Conservation (phyloP, 2,888 invertebrate genomes). For the Ormyrus thymus region DNA sequence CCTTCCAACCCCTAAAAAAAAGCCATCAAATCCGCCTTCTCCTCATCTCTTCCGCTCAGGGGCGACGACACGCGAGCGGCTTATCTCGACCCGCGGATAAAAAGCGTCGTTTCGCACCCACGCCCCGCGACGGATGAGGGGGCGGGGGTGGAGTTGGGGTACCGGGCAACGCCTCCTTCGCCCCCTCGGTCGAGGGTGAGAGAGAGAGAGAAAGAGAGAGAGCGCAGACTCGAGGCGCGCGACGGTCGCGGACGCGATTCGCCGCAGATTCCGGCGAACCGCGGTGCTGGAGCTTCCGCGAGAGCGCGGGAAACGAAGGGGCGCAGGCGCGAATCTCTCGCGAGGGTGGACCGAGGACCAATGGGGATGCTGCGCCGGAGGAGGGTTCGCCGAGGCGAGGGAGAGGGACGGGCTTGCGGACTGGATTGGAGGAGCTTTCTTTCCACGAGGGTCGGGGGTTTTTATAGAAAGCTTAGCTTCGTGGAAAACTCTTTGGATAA, state of each 20-base stretch:
- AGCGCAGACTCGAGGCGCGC: constrained; percentile 49
- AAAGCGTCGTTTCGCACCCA: background rate
- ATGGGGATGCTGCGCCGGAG: background rate
- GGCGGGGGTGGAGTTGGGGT: constrained; percentile 43
- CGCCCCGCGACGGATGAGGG: background rate
- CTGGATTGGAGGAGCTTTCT: background rate
- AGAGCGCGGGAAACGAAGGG: background rate
- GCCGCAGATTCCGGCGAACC: constrained; percentile 29
- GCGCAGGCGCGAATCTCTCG: background rate
- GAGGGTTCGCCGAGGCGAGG: constrained; percentile 2
- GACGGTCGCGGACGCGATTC: constrained; percentile 16
- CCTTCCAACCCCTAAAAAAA: no score
- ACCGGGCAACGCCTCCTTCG: constrained; percentile 34
- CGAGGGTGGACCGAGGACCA: no score
- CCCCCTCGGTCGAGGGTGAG: constrained; percentile 10
- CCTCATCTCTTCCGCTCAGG: background rate
- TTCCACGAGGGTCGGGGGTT: no score
- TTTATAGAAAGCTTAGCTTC: no score
- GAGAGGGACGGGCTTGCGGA: background rate
- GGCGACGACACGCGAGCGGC: constrained; percentile 2
- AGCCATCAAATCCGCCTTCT: no score
- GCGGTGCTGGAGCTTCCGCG: background rate
- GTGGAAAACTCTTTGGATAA: no score
- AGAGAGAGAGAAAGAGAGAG: constrained; percentile 10
- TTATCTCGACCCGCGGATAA: constrained; percentile 17